Percentiles rank a stretch among this genome's conserved stretches.
phyloP scores from a whole-genome alignment of 2,888 invertebrate genomes.

The Aphodius granarius region DNA sequence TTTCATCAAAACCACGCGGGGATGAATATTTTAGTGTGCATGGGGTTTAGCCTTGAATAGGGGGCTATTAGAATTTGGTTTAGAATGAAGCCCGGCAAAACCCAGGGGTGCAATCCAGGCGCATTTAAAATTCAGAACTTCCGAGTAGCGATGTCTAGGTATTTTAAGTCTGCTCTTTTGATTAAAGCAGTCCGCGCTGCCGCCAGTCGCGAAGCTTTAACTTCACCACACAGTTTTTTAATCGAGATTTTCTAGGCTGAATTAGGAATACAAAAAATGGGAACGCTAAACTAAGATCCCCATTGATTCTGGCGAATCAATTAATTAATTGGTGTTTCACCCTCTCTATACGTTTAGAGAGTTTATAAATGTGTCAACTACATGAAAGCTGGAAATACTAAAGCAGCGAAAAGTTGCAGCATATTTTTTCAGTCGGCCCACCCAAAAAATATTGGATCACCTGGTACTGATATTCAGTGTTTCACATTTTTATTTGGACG shows the following conservation, averaged over 20 bases:
- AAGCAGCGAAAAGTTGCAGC: too few species aligned
- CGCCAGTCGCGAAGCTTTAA: background rate
- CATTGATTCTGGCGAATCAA: background rate
- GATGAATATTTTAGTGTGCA: background rate
- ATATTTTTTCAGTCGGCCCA: too few species aligned
- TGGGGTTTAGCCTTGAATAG: background rate
- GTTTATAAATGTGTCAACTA: too few species aligned
- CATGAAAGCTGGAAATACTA: too few species aligned
- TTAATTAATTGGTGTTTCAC: too few species aligned
- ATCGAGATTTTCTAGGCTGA: background rate
- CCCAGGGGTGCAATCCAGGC: slow-evolving; percentile 9
- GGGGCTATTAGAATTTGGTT: slow-evolving; percentile 5
- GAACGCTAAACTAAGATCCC: background rate
- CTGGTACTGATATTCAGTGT: too few species aligned
- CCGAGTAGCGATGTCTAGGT: slow-evolving; percentile 12
- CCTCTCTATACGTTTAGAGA: too few species aligned
- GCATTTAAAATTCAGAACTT: slow-evolving; percentile 20
- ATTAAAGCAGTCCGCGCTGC: background rate
- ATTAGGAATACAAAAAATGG: background rate
- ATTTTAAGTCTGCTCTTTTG: background rate
- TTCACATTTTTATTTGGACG: too few species aligned
- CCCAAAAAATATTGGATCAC: too few species aligned
- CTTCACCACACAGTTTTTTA: background rate
- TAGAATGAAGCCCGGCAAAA: background rate
- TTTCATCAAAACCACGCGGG: background rate